Conservation (phyloP, 2,797 vertebrate species). For the Sebastolobus altivelis region DNA sequence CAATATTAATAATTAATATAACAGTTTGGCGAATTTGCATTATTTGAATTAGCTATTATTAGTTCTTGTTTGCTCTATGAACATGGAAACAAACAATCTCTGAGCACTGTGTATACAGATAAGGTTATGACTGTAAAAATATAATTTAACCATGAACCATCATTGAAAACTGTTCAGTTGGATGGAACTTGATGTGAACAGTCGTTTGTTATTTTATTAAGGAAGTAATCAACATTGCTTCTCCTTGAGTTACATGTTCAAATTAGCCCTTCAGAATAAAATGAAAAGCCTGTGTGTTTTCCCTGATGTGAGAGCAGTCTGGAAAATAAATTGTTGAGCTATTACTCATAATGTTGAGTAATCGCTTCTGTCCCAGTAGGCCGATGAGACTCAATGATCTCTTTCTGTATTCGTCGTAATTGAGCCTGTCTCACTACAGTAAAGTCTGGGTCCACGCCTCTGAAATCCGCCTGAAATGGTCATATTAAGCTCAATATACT, state of each 20-base stretch:
- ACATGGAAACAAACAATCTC: neutral
- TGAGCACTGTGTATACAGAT: neutral
- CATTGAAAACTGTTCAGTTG: neutral
- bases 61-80: neutral
- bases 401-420: conserved; percentile 2
- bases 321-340: conserved; percentile 2
- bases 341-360: conserved; percentile 47
- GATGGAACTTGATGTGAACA: neutral
- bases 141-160: neutral
- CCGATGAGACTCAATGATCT: conserved; percentile 17
- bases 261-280: neutral
- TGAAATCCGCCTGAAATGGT: conserved; percentile 3
- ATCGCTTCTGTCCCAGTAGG: conserved; percentile 5
- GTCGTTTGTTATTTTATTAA: neutral
- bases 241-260: neutral
- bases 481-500: neutral
- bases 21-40: neutral
- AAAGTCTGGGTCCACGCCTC: neutral
- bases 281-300: neutral
- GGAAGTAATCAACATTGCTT: neutral
- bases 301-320: neutral
- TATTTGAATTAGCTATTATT: neutral
- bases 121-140: neutral
- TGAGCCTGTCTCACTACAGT: conserved; percentile 5
- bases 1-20: neutral